phyloP scores from a whole-genome alignment of 2,113 vertebrate species.

The Propithecus coquereli region DNA sequence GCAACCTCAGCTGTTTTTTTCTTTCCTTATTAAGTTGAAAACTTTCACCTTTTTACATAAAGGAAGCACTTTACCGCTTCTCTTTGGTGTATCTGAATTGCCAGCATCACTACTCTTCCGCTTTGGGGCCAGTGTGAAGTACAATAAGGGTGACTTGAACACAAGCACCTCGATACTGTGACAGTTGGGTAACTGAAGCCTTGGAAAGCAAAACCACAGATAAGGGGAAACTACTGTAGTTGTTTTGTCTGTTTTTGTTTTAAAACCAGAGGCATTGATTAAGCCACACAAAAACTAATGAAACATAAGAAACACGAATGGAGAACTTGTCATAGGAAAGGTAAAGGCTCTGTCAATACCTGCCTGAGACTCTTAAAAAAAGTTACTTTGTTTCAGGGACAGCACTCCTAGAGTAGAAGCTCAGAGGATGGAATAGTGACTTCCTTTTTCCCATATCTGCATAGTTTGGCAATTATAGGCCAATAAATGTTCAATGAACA shows the following conservation, averaged over 20 bases:
- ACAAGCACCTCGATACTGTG: neutral
- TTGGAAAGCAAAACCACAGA: neutral
- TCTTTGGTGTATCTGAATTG: neutral
- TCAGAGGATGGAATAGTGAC: neutral
- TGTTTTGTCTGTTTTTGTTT: neutral
- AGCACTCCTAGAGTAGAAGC: neutral
- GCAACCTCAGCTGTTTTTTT: neutral
- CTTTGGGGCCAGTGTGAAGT: neutral
- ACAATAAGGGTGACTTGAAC: neutral
- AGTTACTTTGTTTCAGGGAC: neutral
- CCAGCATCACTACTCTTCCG: neutral
- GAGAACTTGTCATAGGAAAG: neutral
- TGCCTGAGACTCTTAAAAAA: neutral
- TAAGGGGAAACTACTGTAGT: neutral
- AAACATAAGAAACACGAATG: neutral
- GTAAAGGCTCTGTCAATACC: neutral
- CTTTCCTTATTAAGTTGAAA: neutral
- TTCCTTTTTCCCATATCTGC: neutral
- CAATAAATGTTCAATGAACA: neutral
- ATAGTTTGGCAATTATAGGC: neutral
- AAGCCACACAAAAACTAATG: neutral
- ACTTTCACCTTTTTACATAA: neutral
- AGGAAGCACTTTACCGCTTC: neutral
- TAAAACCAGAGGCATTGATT: neutral
- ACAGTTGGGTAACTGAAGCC: neutral